Evolutionary conservation across 2,797 vertebrate species (phyloP).

Genomic region (Phrynocephalus guinanensis): DNA sequence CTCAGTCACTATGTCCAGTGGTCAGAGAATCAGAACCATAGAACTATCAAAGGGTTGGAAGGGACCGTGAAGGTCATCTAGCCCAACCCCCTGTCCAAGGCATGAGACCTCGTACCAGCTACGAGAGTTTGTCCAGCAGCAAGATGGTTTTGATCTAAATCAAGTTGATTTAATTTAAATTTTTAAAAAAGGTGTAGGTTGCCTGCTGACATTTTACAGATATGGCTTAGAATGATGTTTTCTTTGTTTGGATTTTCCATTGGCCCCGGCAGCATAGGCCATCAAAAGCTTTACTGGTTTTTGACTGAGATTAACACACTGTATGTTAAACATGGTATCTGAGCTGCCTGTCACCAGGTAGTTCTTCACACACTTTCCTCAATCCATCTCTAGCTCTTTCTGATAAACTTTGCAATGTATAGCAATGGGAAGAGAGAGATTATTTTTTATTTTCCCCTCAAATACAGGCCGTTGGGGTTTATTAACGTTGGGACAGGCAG

Average conservation of each 20-base stretch:
- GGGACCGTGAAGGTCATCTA: no score
- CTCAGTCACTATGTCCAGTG: background rate
- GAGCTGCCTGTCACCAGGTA: background rate
- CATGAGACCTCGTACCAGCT: no score
- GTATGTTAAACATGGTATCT: background rate
- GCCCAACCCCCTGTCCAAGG: no score
- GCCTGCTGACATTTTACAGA: background rate
- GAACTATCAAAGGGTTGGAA: no score
- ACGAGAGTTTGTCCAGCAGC: background rate
- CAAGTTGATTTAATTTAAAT: no score
- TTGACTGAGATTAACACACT: background rate
- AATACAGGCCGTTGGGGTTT: no score
- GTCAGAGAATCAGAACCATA: background rate
- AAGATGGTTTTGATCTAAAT: no score
- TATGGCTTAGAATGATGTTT: no score
- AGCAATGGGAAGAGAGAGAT: background rate
- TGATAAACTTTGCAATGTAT: background rate
- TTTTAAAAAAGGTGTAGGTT: background rate
- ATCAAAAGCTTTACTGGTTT: background rate
- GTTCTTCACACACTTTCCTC: background rate
- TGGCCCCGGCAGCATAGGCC: no score
- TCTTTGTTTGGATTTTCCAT: no score
- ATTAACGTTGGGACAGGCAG: background rate
- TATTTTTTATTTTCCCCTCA: background rate
- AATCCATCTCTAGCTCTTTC: background rate